Evolutionary conservation across 2,888 invertebrate species (phyloP), one percentile per base, ranked within the genome.

Genomic region (Chironomus tentans): DNA sequence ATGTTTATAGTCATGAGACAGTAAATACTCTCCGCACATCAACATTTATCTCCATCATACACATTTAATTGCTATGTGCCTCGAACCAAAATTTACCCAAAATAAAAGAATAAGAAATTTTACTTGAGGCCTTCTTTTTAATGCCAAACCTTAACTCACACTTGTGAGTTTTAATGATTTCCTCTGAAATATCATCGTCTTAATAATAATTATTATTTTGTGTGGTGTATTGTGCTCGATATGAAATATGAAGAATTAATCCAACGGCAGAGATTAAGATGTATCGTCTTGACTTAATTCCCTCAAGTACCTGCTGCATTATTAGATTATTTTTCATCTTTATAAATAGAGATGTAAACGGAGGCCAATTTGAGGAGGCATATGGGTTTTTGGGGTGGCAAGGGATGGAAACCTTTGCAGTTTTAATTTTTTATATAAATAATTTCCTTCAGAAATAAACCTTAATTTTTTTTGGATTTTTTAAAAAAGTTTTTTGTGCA

Each of bases 161-260:
- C 56, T 56, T 56, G 56, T 10, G 10, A 38, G 38, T 56, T 18
- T 56, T 56, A 56, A 56, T 56, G 56, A 56, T 56, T 56, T 56
- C n/a, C 18, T 18, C 7, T 56, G 56, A 38, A 38, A 38, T 38
- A 38, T 38, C 7, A 38, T 38, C 38, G 4, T 38, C 38, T 38
- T 56, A 56, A 56, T 56, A 56, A 56, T 38, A 38, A 38, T 38
- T 38, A 38, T 38, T 38, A 38, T 38, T 38, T 38, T 38, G 7
- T 38, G 38, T 38, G 38, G 10, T 38, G 7, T 38, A 1, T 38
- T 38, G 4, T 24, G 12, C 65, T 13, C 4, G 65, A 65, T 21
- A 72, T 62, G 50, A 72, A 72, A 72, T 72, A 61, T 72, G 72
- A 72, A 72, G 62, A 50, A 72, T 61, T 72, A 72, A 72, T 72